Percentiles rank a stretch among this genome's conserved stretches.
Evolutionary conservation across 2,797 vertebrate genomes (phyloP).

Genomic region (Notamacropus eugenii): DNA sequence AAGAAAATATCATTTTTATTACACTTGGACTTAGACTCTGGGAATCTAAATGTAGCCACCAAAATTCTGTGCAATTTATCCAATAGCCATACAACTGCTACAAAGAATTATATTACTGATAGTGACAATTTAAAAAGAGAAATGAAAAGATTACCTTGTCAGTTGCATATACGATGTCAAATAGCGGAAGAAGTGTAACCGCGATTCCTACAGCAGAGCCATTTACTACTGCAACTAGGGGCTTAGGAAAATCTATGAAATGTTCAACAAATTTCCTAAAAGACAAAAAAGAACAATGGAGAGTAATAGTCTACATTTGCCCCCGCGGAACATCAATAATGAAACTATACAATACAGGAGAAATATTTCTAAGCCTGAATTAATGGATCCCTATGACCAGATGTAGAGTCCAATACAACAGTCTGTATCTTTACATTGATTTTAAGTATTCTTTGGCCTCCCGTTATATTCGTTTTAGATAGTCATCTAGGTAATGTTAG

Average conservation of each 20-base stretch:
- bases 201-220: conserved; percentile 93
- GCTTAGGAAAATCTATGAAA: conserved; percentile 97
- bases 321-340: not conserved
- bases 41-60: not conserved
- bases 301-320: not conserved
- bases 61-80: not conserved
- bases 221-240: conserved; percentile 92
- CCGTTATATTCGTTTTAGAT: not conserved
- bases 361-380: not conserved
- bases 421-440: not conserved
- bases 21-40: not conserved
- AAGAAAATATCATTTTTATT: not conserved
- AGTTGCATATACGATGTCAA: conserved; percentile 93
- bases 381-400: not conserved
- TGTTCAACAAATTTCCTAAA: conserved; percentile 88
- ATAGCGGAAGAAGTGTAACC: conserved; percentile 91
- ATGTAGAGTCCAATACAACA: not conserved
- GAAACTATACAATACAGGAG: not conserved
- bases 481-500: not conserved
- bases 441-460: too few species aligned
- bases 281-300: conserved; percentile 36
- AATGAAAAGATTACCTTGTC: conserved; percentile 84
- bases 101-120: not conserved
- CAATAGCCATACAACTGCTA: not conserved
- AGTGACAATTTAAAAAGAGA: not conserved